These are phyloP conservation scores for Cerastis leucographa DNA, from an alignment of 2,888 invertebrate species.

Conservation along the genomic window DNA sequence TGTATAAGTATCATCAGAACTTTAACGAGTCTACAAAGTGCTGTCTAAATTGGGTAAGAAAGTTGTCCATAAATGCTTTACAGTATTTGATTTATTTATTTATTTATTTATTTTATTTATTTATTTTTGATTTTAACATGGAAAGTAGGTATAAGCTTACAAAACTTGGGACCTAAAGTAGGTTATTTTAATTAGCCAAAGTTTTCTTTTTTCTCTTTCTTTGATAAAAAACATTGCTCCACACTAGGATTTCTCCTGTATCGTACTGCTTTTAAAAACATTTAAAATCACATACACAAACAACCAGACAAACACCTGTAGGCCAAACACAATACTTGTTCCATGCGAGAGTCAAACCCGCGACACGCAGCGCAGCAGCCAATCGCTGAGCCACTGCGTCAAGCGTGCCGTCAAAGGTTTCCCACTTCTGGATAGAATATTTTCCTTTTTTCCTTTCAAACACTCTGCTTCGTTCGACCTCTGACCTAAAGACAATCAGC, in stretches of 20 bases:
- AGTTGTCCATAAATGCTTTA: too few relatives aligned
- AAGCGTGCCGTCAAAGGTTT: neutral
- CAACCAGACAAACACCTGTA: neutral
- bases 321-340: neutral
- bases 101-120: too few relatives aligned
- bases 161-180: too few relatives aligned
- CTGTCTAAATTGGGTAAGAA: neutral
- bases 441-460: neutral
- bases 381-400: neutral
- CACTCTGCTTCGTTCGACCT: neutral
- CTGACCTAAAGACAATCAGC: neutral
- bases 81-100: too few relatives aligned
- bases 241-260: too few relatives aligned
- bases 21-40: neutral
- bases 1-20: neutral
- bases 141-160: neutral
- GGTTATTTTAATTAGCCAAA: too few relatives aligned
- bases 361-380: neutral
- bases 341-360: neutral
- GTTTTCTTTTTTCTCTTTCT: too few relatives aligned
- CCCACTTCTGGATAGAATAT: neutral
- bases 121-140: too few relatives aligned
- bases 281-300: too few relatives aligned
- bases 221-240: neutral
- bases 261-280: too few relatives aligned